Evolutionary conservation across 2,888 invertebrate genomes (phyloP).

Genomic region (Corbicula japonica): DNA sequence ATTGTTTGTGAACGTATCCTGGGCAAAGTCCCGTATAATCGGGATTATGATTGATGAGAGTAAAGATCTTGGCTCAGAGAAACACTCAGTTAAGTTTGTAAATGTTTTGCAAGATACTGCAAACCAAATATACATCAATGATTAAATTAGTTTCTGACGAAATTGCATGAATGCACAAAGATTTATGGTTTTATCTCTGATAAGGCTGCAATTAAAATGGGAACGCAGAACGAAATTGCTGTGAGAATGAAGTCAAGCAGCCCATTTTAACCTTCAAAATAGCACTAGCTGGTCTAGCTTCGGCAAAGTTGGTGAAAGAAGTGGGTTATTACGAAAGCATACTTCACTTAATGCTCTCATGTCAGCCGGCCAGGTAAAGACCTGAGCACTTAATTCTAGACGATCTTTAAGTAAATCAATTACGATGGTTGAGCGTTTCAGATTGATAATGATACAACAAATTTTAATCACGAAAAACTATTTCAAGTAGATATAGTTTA

Average conservation of each 20-base stretch:
- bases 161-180: conserved; percentile 29
- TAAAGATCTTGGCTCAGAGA: conserved; percentile 39
- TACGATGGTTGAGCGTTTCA: conserved; percentile 40
- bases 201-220: conserved; percentile 45
- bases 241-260: conserved; percentile 27
- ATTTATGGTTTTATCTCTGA: conserved; percentile 45
- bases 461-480: no score
- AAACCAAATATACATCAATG: conserved; percentile 23
- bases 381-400: conserved; percentile 46
- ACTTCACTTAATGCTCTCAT: conserved; percentile 25
- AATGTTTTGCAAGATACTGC: conserved; percentile 26
- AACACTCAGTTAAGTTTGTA: conserved; percentile 42
- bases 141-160: conserved; percentile 40
- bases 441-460: no score
- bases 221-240: conserved; percentile 30
- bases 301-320: conserved; percentile 36
- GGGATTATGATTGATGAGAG: conserved; percentile 47
- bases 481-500: no score
- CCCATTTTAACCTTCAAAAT: conserved; percentile 40
- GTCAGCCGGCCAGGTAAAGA: conserved; percentile 36
- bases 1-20: conserved; percentile 17
- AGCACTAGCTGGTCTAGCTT: conserved; percentile 38
- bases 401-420: conserved; percentile 33
- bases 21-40: conserved; percentile 34
- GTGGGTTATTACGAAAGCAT: conserved; percentile 36